Evolutionary conservation across 2,888 invertebrate genomes (phyloP), one percentile per base, ranked within the genome.

Genomic region (Galeopsomyia nigrocyanea): DNA sequence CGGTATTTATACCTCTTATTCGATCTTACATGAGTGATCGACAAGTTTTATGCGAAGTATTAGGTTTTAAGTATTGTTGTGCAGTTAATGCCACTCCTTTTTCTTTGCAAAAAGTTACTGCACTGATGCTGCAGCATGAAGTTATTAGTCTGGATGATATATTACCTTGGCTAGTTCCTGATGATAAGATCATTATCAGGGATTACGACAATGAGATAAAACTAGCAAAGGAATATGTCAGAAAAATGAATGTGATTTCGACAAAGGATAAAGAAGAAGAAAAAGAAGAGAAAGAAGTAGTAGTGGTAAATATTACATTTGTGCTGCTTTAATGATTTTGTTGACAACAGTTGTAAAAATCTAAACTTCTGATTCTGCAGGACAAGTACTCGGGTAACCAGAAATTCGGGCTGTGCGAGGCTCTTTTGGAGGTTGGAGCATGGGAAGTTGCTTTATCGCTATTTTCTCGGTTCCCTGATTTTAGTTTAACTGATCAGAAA

Each of bases 321-420:
- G 7, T 39, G 39, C 7, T 3, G 13, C 10, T 39, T 10, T 39
- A 9, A 9, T 39, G 5, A 10, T 39, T 60, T 47, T 46, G 7
- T 19, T 57, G 22, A 5, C 31, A 57, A 47, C 13, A 46, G 21
- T 50, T 39, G 3, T 47, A 63, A 56, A 51, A 22, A 13, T 50
- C 51, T 58, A 17, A 26, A 68, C 14, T 62, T 47, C 10, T 39
- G 39, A 39, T 9, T 58, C 64, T 46, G 7, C 79, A 88, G 83
- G 86, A 86, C 62, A 84, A 84, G 82, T 87, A 90, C 79, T 88
- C 89, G 83, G 88, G 87, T 64, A 99, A 99, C 88, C 98, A 99
- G 87, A 99, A 99, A 87, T 91, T 98, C 80, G 95, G 97, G 31
- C 89, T 99, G 26, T 94, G 96, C 80, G 95, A 97, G 84, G 96